Percentiles rank a stretch among this genome's conserved stretches.
Conservation (phyloP, 2,113 vertebrate species). For the Elanus axillaris region DNA sequence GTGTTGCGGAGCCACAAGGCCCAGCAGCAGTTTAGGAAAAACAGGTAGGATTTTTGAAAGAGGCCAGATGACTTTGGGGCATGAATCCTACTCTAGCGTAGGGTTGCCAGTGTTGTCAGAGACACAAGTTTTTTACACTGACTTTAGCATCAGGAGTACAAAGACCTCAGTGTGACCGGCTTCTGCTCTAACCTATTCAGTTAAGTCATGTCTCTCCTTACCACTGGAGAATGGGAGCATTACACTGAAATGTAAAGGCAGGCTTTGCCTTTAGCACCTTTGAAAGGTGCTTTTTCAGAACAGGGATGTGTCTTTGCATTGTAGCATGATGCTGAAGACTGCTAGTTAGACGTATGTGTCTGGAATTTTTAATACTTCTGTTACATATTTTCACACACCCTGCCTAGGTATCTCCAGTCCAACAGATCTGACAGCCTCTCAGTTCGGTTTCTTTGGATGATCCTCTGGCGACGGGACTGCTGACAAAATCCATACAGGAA, state of each 20-base stretch:
- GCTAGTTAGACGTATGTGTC: neutral
- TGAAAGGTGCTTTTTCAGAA: neutral
- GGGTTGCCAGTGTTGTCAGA: neutral
- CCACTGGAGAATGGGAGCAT: neutral
- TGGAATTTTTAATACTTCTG: neutral
- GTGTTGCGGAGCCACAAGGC: neutral
- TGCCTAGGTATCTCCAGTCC: constrained; percentile 93
- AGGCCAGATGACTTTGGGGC: neutral
- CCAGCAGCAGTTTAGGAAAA: neutral
- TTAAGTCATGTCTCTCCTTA: neutral
- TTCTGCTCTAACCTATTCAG: neutral
- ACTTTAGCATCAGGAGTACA: neutral
- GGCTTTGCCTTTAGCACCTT: neutral
- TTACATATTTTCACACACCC: constrained; percentile 72
- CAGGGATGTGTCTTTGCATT: neutral
- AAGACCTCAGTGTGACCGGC: neutral
- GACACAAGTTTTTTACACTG: neutral
- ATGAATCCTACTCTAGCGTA: neutral
- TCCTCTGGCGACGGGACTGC: constrained; percentile 91
- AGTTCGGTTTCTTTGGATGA: constrained; percentile 93
- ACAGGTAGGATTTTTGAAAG: neutral
- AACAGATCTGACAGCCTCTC: constrained; percentile 92
- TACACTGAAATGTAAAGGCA: neutral
- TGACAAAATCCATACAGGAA: constrained; percentile 94
- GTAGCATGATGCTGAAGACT: neutral